Evolutionary conservation across 2,888 invertebrate genomes (phyloP), one percentile per base, ranked within the genome.

Genomic region (Synergus laeviventris): DNA sequence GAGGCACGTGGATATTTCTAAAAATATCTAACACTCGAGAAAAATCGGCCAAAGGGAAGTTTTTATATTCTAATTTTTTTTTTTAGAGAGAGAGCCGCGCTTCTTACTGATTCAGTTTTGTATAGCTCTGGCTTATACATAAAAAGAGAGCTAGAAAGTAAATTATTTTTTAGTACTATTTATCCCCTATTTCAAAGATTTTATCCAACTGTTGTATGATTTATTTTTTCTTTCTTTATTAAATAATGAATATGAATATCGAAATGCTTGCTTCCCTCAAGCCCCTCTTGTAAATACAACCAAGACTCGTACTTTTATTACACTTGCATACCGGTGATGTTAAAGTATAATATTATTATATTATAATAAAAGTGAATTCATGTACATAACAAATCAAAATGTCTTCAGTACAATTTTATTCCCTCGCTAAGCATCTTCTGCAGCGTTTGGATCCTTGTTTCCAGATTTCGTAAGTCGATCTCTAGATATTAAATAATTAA

Each of bases 401-500:
- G 77, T 24, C 56, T 42, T 56, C 76, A 88, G 77, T 85, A 86
- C 16, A 88, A 78, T 74, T 86, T 86, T 76, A 87, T 83, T 74
- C 87, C 88, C 74, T 89, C 86, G 80, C 90, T 89, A 49, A 92
- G 84, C 87, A 91, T 88, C 80, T 89, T 91, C 78, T 91, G 91
- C 18, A 92, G 83, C 5, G 88, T 84, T 56, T 88, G 87, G 78
- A 92, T 91, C 85, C 91, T 87, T 49, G 89, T 88, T 83, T 92
- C 91, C 79, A 92, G 85, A 78, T 88, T 88, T 42, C 86, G 87
- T 78, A 91, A 91, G 76, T 91, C 91, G 36, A 89, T 81, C 77
- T 89, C 89, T 87, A 81, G 1, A 84, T 86, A 60, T 54, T 74
- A 74, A 74, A 76, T 54, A 54, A 54, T 54, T 54, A 54, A 59